phyloP scores from a whole-genome alignment of 2,797 vertebrate genomes.

The Girardinus metallicus region DNA sequence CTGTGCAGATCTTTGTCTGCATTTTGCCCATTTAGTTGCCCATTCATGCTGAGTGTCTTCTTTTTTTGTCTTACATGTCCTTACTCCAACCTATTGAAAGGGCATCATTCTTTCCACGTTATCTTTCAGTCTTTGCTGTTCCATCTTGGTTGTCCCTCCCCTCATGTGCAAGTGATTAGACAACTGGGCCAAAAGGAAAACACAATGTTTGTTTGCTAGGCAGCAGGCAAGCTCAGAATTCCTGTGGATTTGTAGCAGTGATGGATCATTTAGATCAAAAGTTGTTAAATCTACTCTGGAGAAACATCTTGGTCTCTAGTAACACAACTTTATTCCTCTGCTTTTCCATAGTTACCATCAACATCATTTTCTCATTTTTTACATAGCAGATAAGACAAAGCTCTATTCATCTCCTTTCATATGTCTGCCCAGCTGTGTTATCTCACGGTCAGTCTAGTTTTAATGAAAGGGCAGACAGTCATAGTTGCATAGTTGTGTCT shows the following conservation, averaged over 20 bases:
- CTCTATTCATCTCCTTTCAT: conserved; percentile 76
- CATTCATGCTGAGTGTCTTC: conserved; percentile 34
- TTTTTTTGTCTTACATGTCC: conserved; percentile 41
- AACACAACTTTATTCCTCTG: conserved; percentile 26
- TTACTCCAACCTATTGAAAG: conserved; percentile 42
- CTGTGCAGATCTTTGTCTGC: conserved; percentile 14
- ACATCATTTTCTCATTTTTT: conserved; percentile 12
- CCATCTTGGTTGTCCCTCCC: conserved; percentile 58
- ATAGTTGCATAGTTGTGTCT: conserved; percentile 66
- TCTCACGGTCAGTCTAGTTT: conserved; percentile 66
- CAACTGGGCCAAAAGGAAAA: conserved; percentile 67
- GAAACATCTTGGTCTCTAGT: conserved; percentile 45
- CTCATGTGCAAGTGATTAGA: conserved; percentile 81
- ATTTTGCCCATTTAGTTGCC: conserved; percentile 31
- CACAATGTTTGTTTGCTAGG: conserved; percentile 72
- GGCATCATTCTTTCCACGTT: conserved; percentile 53
- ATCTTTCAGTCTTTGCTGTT: conserved; percentile 43
- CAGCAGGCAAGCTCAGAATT: conserved; percentile 64
- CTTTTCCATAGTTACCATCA: conserved; percentile 5
- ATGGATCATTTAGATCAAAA: conserved; percentile 60
- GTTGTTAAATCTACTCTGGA: conserved; percentile 68
- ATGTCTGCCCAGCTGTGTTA: conserved; percentile 61
- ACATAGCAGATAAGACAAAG: conserved; percentile 63
- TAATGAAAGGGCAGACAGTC: conserved; percentile 70
- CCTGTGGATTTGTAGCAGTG: conserved; percentile 68